These are phyloP conservation scores for Pandemis cinnamomeana DNA, from an alignment of 2,888 invertebrate species.

Conservation along the genomic window DNA sequence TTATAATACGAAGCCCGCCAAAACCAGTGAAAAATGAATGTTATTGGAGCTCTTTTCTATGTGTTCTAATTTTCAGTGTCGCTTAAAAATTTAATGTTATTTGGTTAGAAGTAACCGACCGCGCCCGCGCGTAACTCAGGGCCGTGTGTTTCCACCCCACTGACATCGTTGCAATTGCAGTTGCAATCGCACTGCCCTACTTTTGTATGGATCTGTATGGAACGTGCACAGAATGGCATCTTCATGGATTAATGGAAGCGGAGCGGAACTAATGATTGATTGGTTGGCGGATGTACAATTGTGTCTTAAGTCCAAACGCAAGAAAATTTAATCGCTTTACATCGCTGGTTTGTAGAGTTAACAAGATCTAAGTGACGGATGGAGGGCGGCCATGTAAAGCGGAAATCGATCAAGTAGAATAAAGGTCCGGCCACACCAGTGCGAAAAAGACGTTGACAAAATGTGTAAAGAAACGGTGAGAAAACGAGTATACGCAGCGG, in stretches of 20 bases:
- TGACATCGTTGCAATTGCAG: conserved; percentile 21
- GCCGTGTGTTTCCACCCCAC: conserved; percentile 12
- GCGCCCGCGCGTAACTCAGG: background rate
- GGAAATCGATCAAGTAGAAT: no score
- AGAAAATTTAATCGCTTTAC: background rate
- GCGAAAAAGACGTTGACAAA: no score
- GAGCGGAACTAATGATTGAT: conserved; percentile 18
- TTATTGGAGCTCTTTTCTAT: no score
- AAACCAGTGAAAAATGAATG: no score
- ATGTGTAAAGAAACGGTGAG: no score
- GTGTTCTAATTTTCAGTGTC: no score
- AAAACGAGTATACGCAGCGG: no score
- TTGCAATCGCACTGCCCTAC: conserved; percentile 20
- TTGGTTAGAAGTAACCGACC: no score
- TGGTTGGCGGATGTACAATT: conserved; percentile 7
- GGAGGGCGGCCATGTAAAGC: no score
- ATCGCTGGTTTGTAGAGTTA: background rate
- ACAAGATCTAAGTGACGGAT: background rate
- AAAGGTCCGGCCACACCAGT: no score
- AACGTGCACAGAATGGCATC: conserved; percentile 3
- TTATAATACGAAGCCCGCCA: no score
- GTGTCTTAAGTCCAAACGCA: background rate
- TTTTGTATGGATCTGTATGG: conserved; percentile 8
- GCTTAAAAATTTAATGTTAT: no score
- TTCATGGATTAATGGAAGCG: conserved; percentile 25